Evolutionary conservation across 2,888 invertebrate genomes (phyloP), one percentile per base, ranked within the genome.

Genomic region (Epirrhoe alternata): DNA sequence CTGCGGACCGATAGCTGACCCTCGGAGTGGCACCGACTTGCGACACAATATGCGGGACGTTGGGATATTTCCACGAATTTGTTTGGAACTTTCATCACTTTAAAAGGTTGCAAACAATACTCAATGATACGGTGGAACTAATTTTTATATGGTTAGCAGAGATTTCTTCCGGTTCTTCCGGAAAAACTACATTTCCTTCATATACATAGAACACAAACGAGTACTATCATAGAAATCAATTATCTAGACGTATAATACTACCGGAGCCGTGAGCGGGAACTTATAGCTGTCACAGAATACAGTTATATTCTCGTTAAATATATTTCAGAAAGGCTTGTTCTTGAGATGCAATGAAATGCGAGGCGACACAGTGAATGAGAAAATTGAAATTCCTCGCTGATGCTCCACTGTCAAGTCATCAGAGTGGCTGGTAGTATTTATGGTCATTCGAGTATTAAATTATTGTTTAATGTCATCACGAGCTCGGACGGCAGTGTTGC

Each of bases 1-100:
- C 42, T 52, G 63, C 47, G 52, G 63, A 42, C 55, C 45, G 64
- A 60, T 60, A 60, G 55, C 51, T 65, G 64, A 60, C 64, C 64
- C 60, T 31, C 8, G 54, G 7, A 53, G 17, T n/a, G 42, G 42
- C 42, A 10, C 6, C 6, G n/a, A 5, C 16, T 12, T 30, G 2
- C 7, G 12, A 6, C 51, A 1, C 38, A 12, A 33, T 12, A 42
- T 42, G 38, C 12, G 38, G 12, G 38, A 12, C 38, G 1, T 3
- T 12, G 8, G 12, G 38, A 12, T 1, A 7, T 33, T 33, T 33
- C 33, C 33, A 33, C 33, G 33, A 1, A 33, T 33, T 33, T 33
- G 33, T 33, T 33, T 33, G 6, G 6, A 7, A 7, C 33, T 33
- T 33, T 33, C 33, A 7, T 33, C 33, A 33, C 33, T 33, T 33